Evolutionary conservation across 2,888 invertebrate genomes (phyloP).

Genomic region (Polylopha cassiicola): DNA sequence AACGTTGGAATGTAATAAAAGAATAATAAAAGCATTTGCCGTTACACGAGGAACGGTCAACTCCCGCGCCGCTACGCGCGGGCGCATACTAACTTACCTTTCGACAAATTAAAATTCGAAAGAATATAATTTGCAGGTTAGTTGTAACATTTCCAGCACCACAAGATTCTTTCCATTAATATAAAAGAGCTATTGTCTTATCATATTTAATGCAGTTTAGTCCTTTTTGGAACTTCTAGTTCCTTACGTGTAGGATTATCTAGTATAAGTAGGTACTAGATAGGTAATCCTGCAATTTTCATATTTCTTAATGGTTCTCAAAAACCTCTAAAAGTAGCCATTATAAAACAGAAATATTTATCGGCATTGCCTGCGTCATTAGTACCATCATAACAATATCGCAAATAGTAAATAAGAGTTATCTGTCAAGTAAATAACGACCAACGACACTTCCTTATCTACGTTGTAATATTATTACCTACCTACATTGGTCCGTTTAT

Average conservation of each 20-base stretch:
- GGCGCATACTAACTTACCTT: conserved; percentile 28
- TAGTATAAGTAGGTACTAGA: no score
- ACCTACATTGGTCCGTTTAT: conserved; percentile 6
- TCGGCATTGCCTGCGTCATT: conserved; percentile 13
- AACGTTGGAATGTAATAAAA: conserved; percentile 18
- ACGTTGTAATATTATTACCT: conserved; percentile 23
- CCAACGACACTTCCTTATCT: conserved; percentile 47
- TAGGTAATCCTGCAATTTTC: no score
- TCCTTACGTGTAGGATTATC: no score
- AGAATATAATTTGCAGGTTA: conserved; percentile 8
- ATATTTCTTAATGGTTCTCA: no score
- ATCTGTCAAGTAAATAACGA: conserved; percentile 39
- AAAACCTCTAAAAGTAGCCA: no score
- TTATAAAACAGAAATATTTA: conserved; percentile 10
- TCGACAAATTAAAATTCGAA: conserved; percentile 22
- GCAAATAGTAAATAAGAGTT: conserved; percentile 30
- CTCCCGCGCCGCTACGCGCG: conserved; percentile 21
- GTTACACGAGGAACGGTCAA: conserved; percentile 25
- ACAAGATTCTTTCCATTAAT: no score
- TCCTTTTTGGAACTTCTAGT: no score
- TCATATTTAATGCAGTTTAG: no score
- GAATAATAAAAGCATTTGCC: conserved; percentile 22
- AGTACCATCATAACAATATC: conserved; percentile 22
- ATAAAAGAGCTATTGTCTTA: no score
- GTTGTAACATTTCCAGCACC: neutral